Evolutionary conservation across 53 echinoderm and acorn worm species (phyloP).

Genomic region (Arbacia lixula): DNA sequence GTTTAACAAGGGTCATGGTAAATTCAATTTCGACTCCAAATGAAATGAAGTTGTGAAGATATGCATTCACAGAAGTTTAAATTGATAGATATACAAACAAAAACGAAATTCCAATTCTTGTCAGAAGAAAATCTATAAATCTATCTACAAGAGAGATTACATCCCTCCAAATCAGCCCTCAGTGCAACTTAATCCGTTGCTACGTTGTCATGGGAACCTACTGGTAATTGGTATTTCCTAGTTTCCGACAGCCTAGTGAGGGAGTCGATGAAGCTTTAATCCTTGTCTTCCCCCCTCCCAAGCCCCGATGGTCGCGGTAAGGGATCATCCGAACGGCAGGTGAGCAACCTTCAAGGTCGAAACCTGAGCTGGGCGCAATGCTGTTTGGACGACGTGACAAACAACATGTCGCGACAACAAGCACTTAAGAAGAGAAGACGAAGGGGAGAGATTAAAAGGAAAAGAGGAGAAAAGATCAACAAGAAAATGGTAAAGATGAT

Average conservation of each 20-base stretch:
- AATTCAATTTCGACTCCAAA: too few relatives aligned
- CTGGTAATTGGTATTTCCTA: constrained; percentile 65
- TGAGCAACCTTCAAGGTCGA: constrained; percentile 12
- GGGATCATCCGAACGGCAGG: constrained; percentile 26
- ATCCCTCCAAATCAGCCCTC: not conserved
- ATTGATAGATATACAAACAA: too few relatives aligned
- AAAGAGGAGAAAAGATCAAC: too few relatives aligned
- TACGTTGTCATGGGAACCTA: constrained; percentile 29
- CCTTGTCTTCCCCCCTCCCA: constrained; percentile 9
- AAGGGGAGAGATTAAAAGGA: too few relatives aligned
- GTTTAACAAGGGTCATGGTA: too few relatives aligned
- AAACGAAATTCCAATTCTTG: too few relatives aligned
- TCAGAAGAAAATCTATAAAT: too few relatives aligned
- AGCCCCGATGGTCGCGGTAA: constrained; percentile 18
- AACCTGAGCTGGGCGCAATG: not conserved
- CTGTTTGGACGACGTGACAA: constrained; percentile 19
- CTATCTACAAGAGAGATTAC: too few relatives aligned
- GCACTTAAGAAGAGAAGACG: too few relatives aligned
- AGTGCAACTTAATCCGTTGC: constrained; percentile 30
- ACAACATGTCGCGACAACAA: not conserved
- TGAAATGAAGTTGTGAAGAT: too few relatives aligned
- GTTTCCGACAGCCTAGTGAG: constrained; percentile 42
- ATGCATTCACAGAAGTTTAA: too few relatives aligned
- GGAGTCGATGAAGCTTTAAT: constrained; percentile 51
- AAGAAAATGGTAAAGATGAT: too few relatives aligned